Percentiles rank a stretch among this genome's conserved stretches.
Conservation (phyloP, 2,113 vertebrate genomes). For the Eira barbara region DNA sequence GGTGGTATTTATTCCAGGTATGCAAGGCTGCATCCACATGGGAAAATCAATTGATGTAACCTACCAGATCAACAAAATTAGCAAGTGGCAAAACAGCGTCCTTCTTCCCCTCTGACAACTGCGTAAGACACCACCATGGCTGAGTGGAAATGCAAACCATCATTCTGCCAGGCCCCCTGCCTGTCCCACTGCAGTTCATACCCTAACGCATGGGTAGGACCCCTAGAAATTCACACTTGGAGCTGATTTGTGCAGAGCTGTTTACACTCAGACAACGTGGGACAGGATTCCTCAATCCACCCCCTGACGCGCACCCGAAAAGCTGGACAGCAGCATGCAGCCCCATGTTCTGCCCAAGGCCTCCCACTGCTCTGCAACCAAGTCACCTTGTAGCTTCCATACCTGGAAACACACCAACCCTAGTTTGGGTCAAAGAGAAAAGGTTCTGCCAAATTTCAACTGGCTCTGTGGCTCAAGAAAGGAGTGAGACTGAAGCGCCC, state of each 20-base stretch:
- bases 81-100: background rate
- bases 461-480: background rate
- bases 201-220: fast-evolving
- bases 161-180: background rate
- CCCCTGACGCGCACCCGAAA: background rate
- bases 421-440: background rate
- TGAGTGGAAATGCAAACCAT: fast-evolving
- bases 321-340: background rate
- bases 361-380: too few species aligned
- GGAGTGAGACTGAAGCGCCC: background rate
- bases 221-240: background rate
- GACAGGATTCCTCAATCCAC: background rate
- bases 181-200: background rate
- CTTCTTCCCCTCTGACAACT: background rate
- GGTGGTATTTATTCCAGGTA: background rate
- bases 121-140: background rate
- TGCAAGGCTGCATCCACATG: background rate
- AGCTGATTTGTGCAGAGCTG: background rate
- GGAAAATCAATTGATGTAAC: background rate
- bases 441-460: background rate
- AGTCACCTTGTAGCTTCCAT: background rate
- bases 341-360: background rate
- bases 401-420: background rate
- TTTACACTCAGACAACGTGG: background rate
- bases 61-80: background rate